Percentiles rank a stretch among this genome's conserved stretches.
Evolutionary conservation across 2,888 invertebrate genomes (phyloP).

Genomic region (Drosophila sordidula): DNA sequence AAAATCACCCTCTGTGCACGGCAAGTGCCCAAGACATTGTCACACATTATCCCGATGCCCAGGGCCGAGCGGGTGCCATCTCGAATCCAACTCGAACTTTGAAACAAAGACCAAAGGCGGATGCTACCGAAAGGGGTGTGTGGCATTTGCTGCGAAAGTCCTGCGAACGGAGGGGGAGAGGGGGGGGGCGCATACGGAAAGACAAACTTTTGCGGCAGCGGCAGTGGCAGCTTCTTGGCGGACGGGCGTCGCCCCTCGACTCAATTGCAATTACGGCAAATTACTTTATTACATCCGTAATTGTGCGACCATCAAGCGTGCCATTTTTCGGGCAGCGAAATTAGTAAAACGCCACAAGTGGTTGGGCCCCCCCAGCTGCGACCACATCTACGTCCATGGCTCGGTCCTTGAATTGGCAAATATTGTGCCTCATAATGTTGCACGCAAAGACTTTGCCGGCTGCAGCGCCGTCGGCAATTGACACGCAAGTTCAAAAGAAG

Average conservation of each 20-base stretch:
- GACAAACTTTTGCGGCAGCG: slow-evolving; percentile 50
- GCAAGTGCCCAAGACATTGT: slow-evolving; percentile 71
- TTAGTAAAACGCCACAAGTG: slow-evolving; percentile 75
- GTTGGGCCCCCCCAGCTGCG: slow-evolving; percentile 49
- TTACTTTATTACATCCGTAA: slow-evolving; percentile 85
- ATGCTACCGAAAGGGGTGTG: slow-evolving; percentile 42
- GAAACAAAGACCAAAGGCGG: slow-evolving; percentile 40
- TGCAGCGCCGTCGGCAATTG: slow-evolving; percentile 57
- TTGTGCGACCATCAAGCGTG: slow-evolving; percentile 84
- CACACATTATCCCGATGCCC: slow-evolving; percentile 56
- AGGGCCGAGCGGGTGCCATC: slow-evolving; percentile 19
- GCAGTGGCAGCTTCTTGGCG: slow-evolving; percentile 33
- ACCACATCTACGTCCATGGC: slow-evolving; percentile 6
- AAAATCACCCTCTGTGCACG: slow-evolving; percentile 77
- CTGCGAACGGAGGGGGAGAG: slow-evolving; percentile 10
- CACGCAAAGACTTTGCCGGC: slow-evolving; percentile 34
- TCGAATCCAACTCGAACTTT: slow-evolving; percentile 35
- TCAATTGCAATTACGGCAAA: slow-evolving; percentile 85
- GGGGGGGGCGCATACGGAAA: slow-evolving; percentile 22
- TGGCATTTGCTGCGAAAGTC: slow-evolving; percentile 8
- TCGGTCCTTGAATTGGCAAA: slow-evolving; percentile 26
- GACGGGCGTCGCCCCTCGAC: slow-evolving; percentile 60
- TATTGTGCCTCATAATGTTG: slow-evolving; percentile 31
- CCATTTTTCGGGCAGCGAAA: slow-evolving; percentile 76
- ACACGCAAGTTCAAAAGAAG: background rate